Evolutionary conservation across 2,113 vertebrate genomes (phyloP).

Genomic region (Channa maculata): DNA sequence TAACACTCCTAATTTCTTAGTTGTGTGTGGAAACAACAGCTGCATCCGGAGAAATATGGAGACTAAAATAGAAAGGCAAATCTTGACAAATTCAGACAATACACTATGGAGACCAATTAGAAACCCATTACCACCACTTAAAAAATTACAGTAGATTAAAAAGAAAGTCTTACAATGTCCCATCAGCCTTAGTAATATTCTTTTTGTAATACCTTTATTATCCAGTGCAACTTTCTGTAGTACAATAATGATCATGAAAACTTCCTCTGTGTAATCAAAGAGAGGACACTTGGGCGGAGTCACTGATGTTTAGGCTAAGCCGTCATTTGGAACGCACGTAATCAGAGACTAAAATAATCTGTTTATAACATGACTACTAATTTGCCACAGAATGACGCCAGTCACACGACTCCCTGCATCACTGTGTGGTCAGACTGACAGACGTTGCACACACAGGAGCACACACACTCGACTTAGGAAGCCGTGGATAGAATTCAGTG

Average conservation of each 20-base stretch:
- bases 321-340: constrained; percentile 68
- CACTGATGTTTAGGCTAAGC: constrained; percentile 55
- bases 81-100: constrained; percentile 31
- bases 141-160: neutral
- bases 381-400: constrained; percentile 74
- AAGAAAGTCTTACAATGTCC: neutral
- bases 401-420: constrained; percentile 51
- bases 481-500: constrained; percentile 41
- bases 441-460: constrained; percentile 22
- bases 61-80: constrained; percentile 37
- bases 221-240: constrained; percentile 35
- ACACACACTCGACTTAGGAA: constrained; percentile 17
- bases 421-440: constrained; percentile 62
- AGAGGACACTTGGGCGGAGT: constrained; percentile 52
- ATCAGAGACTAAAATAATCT: constrained; percentile 73
- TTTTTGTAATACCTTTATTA: constrained; percentile 5
- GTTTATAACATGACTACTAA: constrained; percentile 69
- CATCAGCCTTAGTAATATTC: no score
- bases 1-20: constrained; percentile 35
- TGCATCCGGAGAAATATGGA: constrained; percentile 46
- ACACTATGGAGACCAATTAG: neutral
- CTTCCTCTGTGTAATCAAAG: constrained; percentile 56
- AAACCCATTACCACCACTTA: neutral
- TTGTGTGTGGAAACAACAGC: constrained; percentile 22
- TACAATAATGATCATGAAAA: constrained; percentile 49